Conservation (phyloP, 2,888 invertebrate species). For the Hypselothyrea guttata region DNA sequence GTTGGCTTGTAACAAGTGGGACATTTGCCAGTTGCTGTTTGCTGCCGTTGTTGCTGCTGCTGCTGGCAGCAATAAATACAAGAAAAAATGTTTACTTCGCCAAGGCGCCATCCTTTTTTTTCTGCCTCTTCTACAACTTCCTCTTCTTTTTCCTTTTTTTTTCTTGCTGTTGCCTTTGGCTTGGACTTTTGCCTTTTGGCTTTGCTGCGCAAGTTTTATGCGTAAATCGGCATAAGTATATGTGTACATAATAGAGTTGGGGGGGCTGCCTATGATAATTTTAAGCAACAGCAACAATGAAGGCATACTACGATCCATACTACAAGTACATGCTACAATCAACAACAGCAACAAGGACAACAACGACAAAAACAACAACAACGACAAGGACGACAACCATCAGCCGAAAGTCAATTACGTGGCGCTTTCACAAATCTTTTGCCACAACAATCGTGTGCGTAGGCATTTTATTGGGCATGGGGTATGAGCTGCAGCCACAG, state of each 20-base stretch:
- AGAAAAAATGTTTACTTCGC: slow-evolving; percentile 67
- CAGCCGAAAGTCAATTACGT: slow-evolving; percentile 73
- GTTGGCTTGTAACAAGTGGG: slow-evolving; percentile 69
- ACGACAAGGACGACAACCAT: slow-evolving; percentile 33
- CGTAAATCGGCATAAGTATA: slow-evolving; percentile 75
- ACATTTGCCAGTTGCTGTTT: slow-evolving; percentile 70
- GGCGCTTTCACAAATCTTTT: slow-evolving; percentile 73
- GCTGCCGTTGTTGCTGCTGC: slow-evolving; percentile 58
- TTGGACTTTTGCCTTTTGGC: slow-evolving; percentile 34
- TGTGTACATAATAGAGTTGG: slow-evolving; percentile 65
- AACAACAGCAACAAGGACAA: slow-evolving; percentile 11
- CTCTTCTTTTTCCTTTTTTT: slow-evolving; percentile 2
- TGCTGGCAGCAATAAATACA: slow-evolving; percentile 73
- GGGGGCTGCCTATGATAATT: slow-evolving; percentile 63
- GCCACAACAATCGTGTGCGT: slow-evolving; percentile 63
- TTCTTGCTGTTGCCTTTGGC: slow-evolving; percentile 47
- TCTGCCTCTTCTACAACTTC: background rate
- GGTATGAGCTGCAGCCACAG: slow-evolving; percentile 7
- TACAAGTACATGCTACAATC: too few species aligned
- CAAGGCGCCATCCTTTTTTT: slow-evolving; percentile 69
- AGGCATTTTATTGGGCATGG: slow-evolving; percentile 46
- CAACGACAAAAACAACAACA: slow-evolving; percentile 13
- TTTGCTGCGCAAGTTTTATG: slow-evolving; percentile 61
- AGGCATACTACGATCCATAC: too few species aligned
- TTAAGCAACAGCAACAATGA: slow-evolving; percentile 63